A percentile compares a stretch with the other conserved stretches of the same genome.
These are phyloP conservation scores for Agelas oroides DNA, from an alignment of 37 sponge, comb jelly and placozoan species.

Conservation along the genomic window DNA sequence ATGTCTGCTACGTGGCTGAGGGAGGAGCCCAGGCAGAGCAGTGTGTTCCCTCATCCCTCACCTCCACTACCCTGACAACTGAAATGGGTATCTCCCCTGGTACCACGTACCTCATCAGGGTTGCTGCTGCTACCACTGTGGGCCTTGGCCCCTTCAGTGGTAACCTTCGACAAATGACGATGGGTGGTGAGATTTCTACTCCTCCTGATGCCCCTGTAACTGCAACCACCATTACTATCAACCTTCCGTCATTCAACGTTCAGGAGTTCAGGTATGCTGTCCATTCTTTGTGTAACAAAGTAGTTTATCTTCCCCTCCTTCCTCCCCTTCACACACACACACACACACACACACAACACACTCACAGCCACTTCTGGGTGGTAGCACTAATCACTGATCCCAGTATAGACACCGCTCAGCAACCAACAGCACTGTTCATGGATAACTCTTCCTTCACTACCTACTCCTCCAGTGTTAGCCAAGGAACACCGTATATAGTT, in stretches of 20 bases:
- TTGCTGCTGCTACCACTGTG: constrained; percentile 13
- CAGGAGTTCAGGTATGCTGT: not conserved
- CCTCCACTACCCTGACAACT: not conserved
- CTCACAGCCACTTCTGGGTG: constrained; percentile 43
- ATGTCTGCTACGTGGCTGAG: not conserved
- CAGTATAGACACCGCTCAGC: not conserved
- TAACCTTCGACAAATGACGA: not conserved
- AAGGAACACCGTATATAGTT: constrained; percentile 31
- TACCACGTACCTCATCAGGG: not conserved
- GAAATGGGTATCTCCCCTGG: not conserved
- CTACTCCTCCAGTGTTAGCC: constrained; percentile 1
- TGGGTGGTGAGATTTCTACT: too few relatives aligned
- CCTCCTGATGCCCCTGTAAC: not conserved
- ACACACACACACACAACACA: not conserved
- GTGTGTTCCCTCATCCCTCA: too few relatives aligned
- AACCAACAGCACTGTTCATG: not conserved
- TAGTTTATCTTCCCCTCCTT: not conserved
- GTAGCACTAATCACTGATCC: constrained; percentile 9
- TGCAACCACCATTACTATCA: constrained; percentile 15
- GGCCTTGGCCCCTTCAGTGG: constrained; percentile 20
- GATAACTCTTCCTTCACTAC: constrained; percentile 27
- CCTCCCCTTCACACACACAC: constrained; percentile 3
- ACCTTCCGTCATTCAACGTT: constrained; percentile 3
- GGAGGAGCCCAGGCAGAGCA: not conserved
- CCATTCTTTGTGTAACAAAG: not conserved